Conservation (phyloP, 2,113 vertebrate genomes). For the Atherinomorus stipes region DNA sequence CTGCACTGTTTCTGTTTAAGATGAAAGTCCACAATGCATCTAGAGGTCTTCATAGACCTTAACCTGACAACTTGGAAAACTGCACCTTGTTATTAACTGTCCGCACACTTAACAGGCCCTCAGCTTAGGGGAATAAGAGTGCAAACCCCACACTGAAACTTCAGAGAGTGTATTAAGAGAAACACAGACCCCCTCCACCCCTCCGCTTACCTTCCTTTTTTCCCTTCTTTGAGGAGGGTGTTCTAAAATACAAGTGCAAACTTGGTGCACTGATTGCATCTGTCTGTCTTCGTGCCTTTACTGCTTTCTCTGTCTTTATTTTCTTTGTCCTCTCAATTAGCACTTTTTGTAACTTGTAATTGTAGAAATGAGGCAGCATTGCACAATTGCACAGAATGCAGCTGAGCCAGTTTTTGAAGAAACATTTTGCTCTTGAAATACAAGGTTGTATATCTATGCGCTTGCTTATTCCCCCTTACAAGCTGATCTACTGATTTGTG, state of each 20-base stretch:
- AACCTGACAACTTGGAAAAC: slow-evolving; percentile 78
- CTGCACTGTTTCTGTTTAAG: slow-evolving; percentile 62
- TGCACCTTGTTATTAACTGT: slow-evolving; percentile 82
- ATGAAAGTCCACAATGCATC: slow-evolving; percentile 80
- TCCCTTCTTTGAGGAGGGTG: slow-evolving; percentile 75
- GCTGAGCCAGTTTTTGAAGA: slow-evolving; percentile 26
- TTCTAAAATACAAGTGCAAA: slow-evolving; percentile 78
- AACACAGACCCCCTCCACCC: slow-evolving; percentile 54
- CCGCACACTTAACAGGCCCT: slow-evolving; percentile 78
- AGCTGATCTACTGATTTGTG: not conserved
- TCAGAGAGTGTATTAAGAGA: slow-evolving; percentile 78
- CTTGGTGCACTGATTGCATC: slow-evolving; percentile 78
- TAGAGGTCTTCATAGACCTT: slow-evolving; percentile 78
- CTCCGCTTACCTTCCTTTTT: not conserved
- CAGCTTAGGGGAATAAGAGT: slow-evolving; percentile 82
- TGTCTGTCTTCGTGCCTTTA: slow-evolving; percentile 60
- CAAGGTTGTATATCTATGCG: not conserved
- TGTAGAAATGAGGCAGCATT: slow-evolving; percentile 40
- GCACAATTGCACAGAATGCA: slow-evolving; percentile 9
- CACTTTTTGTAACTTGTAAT: slow-evolving; percentile 40
- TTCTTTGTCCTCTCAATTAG: slow-evolving; percentile 63
- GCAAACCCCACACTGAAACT: slow-evolving; percentile 75
- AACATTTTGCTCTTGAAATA: not conserved
- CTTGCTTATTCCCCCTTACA: slow-evolving; percentile 21
- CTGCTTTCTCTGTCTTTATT: slow-evolving; percentile 61